Evolutionary conservation across 1,140 invertebrate genomes (phyloP), one percentile per base, ranked within the genome.

Genomic region (Heliothis virescens): DNA sequence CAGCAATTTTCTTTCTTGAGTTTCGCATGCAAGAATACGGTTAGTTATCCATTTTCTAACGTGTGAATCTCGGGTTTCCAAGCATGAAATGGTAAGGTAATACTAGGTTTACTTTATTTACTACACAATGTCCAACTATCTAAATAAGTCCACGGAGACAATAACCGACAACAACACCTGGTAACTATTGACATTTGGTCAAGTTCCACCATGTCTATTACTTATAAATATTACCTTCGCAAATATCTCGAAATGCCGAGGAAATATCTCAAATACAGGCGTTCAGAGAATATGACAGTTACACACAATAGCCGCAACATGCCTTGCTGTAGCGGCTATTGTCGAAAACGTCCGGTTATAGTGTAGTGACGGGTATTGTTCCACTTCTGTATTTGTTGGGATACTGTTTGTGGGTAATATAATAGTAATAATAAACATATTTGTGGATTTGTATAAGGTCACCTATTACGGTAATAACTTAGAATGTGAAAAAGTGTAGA

Each of bases 321-420:
- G 74, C 13, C 47, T 74, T 62, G 60, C 47, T 52, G 21, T 26
- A 26, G 21, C 62, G 34, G 75, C 15, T 16, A 67, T 65, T 77
- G 75, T 77, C 75, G 62, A 69, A 76, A 77, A 78, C 16, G 75
- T 67, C 62, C 75, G 75, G 52, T n/a, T 13, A 48, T 50, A 69
- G 16, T 52, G 10, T 26, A 69, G 50, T 78, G 75, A 78, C 62
- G 34, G 52, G 10, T 52, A 78, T 78, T 78, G 75, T 78, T 34
- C 21, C 11, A 69, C 21, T 41, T 16, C 18, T 34, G 52, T 63
- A 67, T 77, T 55, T 77, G 62, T 65, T 29, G 47, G 47, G 16
- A 57, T 41, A 47, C 18, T 67, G 16, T 67, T 69, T 47, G 16
- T 57, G 9, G 26, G 26, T 18, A 26, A 52, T 15, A 16, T 69